Percentiles rank a stretch among this genome's conserved stretches.
These are phyloP conservation scores for Setipinna tenuifilis DNA, from an alignment of 2,797 vertebrate species.

Conservation along the genomic window DNA sequence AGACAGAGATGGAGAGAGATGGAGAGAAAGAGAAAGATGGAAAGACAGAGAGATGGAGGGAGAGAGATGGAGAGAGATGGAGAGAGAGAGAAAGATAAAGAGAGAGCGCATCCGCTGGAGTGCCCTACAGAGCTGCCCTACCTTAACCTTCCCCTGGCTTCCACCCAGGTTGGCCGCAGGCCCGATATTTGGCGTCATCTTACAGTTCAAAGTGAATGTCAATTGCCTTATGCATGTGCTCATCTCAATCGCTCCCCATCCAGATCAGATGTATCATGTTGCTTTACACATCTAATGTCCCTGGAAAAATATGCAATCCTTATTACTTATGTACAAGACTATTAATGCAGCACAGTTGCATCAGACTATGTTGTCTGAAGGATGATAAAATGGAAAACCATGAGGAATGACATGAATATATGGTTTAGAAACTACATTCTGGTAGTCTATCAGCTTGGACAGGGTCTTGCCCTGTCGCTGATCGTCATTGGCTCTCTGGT, in stretches of 20 bases:
- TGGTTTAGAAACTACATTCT: neutral
- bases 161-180: neutral
- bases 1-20: neutral
- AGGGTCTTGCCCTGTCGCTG: neutral
- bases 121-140: constrained; percentile 40
- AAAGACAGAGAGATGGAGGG: neutral
- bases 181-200: constrained; percentile 50
- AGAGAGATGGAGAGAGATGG: neutral
- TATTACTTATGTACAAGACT: neutral
- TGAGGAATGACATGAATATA: neutral
- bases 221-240: constrained; percentile 34
- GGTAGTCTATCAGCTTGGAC: constrained; percentile 1
- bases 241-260: constrained; percentile 48
- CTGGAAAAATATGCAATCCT: neutral
- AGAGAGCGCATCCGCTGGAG: constrained; percentile 46
- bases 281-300: neutral
- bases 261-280: constrained; percentile 12
- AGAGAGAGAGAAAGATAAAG: neutral
- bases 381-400: neutral
- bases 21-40: neutral
- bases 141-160: constrained; percentile 34
- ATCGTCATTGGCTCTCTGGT: constrained; percentile 19
- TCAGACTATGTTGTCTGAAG: constrained; percentile 1
- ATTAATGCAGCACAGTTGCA: neutral
- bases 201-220: constrained; percentile 54